Conservation (phyloP, 1,140 invertebrate genomes). For the Drosophila oshimai region DNA sequence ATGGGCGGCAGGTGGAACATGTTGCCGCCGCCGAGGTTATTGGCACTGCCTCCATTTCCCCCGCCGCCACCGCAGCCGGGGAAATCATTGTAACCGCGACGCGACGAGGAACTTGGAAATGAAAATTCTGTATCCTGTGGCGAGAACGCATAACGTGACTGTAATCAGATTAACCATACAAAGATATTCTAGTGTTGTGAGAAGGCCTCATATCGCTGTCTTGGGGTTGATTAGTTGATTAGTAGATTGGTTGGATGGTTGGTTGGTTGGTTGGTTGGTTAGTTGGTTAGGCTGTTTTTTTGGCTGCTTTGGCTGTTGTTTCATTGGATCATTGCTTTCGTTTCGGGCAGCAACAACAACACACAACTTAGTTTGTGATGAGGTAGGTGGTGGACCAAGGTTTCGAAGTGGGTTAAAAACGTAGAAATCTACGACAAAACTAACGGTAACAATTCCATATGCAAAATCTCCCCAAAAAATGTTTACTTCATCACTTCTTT, state of each 20-base stretch:
- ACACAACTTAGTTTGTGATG: conserved; percentile 20
- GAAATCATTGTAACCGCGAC: conserved; percentile 77
- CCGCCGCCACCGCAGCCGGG: conserved; percentile 56
- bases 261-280: conserved; percentile 14
- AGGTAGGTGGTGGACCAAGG: conserved; percentile 17
- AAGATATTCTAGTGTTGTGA: conserved; percentile 78
- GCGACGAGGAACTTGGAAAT: conserved; percentile 78
- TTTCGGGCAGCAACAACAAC: conserved; percentile 21
- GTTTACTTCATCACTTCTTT: neutral
- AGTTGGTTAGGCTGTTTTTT: conserved; percentile 1
- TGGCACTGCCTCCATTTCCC: conserved; percentile 72
- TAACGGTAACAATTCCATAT: conserved; percentile 23
- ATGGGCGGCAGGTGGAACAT: conserved; percentile 76
- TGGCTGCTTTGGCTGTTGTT: conserved; percentile 10
- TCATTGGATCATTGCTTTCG: neutral
- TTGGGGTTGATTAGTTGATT: conserved; percentile 30
- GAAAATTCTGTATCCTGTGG: conserved; percentile 83
- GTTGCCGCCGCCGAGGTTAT: conserved; percentile 64
- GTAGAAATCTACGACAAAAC: conserved; percentile 30
- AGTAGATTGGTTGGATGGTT: conserved; percentile 13
- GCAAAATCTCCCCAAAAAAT: conserved; percentile 10
- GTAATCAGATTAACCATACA: conserved; percentile 80
- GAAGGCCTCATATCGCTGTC: conserved; percentile 64
- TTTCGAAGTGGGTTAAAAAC: conserved; percentile 18
- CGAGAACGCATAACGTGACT: conserved; percentile 83